phyloP scores from a whole-genome alignment of 2,888 invertebrate species.

The Melanchra persicariae region DNA sequence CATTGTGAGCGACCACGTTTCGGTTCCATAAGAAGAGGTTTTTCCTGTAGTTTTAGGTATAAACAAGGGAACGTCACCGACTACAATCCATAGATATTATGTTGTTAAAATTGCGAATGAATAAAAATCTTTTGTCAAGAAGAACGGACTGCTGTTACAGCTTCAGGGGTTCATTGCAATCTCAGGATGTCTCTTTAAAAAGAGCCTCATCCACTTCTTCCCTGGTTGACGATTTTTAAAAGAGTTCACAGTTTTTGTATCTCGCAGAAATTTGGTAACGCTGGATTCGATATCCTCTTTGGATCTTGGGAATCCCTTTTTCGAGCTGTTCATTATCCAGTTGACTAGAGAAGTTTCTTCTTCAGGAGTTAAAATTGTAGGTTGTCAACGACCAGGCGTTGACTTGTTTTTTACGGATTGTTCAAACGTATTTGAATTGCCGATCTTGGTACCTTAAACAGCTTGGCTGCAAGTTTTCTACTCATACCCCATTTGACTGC shows the following conservation, averaged over 20 bases:
- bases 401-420: background rate
- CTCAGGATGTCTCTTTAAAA: constrained; percentile 5
- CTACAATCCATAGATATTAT: no score
- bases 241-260: background rate
- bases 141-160: background rate
- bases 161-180: background rate
- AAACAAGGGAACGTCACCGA: background rate
- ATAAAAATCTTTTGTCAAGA: background rate
- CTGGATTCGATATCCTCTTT: background rate
- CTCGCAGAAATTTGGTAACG: background rate
- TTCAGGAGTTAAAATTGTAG: constrained; percentile 1
- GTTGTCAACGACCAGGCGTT: constrained; percentile 1
- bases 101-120: no score
- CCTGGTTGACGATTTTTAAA: constrained; percentile 2
- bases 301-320: background rate
- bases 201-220: constrained; percentile 3
- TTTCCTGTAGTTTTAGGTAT: no score
- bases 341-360: background rate
- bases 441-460: background rate
- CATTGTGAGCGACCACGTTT: no score
- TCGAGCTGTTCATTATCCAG: background rate
- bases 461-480: constrained; percentile 1
- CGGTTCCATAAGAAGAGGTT: no score
- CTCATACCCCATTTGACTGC: background rate
- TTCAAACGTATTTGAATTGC: background rate